phyloP scores from a whole-genome alignment of 2,888 invertebrate species.

The Cheilosia scutellata region DNA sequence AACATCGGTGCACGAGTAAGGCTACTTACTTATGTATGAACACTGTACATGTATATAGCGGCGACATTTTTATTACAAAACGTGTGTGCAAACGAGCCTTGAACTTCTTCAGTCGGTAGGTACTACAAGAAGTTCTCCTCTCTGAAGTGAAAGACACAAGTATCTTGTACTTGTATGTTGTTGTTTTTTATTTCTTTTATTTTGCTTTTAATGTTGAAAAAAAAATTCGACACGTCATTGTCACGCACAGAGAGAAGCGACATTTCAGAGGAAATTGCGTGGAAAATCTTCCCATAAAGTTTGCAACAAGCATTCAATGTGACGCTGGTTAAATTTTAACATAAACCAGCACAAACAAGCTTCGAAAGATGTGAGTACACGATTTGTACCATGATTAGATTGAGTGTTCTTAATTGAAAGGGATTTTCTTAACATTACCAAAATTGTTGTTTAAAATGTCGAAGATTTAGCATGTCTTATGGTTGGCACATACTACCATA shows the following conservation, averaged over 20 bases:
- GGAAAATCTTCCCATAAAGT: slow-evolving; percentile 54
- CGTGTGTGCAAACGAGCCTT: slow-evolving; percentile 45
- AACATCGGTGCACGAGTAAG: not conserved
- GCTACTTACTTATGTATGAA: not conserved
- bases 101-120: slow-evolving; percentile 34
- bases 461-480: slow-evolving; percentile 2
- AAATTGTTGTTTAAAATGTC: slow-evolving; percentile 8
- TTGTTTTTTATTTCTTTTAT: not conserved
- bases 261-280: slow-evolving; percentile 47
- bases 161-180: slow-evolving; percentile 11
- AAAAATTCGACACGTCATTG: slow-evolving; percentile 49
- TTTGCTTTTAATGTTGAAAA: not conserved
- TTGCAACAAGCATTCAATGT: slow-evolving; percentile 49
- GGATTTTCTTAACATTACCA: slow-evolving; percentile 17
- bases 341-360: slow-evolving; percentile 34
- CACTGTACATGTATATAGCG: not conserved
- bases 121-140: slow-evolving; percentile 18
- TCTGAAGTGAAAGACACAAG: slow-evolving; percentile 13
- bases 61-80: slow-evolving; percentile 27
- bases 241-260: slow-evolving; percentile 37
- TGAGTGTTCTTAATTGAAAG: slow-evolving; percentile 44
- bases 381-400: slow-evolving; percentile 33
- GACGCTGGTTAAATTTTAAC: slow-evolving; percentile 47
- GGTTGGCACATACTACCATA: not conserved
- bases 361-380: slow-evolving; percentile 35